phyloP scores from a whole-genome alignment of 2,888 invertebrate species.

The Tanypteryx hageni region DNA sequence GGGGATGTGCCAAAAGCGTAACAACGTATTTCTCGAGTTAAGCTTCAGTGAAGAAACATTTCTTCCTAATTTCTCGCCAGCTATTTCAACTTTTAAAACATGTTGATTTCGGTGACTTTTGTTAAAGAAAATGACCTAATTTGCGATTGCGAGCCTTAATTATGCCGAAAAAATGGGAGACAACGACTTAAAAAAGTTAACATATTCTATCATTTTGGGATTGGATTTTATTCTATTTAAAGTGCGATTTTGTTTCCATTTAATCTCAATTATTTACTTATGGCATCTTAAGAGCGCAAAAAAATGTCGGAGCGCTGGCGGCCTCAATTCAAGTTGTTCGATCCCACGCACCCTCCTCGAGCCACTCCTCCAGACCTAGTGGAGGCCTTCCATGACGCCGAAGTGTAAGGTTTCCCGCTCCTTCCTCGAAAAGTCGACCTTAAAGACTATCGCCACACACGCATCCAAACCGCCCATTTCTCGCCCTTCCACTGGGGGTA shows the following conservation, averaged over 20 bases:
- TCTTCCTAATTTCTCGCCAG: too few species aligned
- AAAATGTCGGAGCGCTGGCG: too few species aligned
- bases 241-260: neutral
- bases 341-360: neutral
- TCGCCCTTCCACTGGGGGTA: neutral
- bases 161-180: too few species aligned
- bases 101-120: too few species aligned
- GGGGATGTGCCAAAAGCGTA: neutral
- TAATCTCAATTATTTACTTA: neutral
- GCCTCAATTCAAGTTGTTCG: neutral
- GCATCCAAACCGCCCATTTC: neutral
- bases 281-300: too few species aligned
- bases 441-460: conserved; percentile 4
- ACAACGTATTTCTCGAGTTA: neutral
- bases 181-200: too few species aligned
- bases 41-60: neutral
- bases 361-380: neutral
- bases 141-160: too few species aligned
- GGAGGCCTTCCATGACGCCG: neutral
- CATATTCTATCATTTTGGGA: neutral
- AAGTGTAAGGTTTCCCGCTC: neutral
- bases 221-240: neutral
- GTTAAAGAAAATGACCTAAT: too few species aligned
- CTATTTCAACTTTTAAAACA: too few species aligned
- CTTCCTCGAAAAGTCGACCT: neutral